A percentile compares a stretch with the other conserved stretches of the same genome.
phyloP scores from a whole-genome alignment of 1,140 invertebrate species.

The Maconellicoccus hirsutus region DNA sequence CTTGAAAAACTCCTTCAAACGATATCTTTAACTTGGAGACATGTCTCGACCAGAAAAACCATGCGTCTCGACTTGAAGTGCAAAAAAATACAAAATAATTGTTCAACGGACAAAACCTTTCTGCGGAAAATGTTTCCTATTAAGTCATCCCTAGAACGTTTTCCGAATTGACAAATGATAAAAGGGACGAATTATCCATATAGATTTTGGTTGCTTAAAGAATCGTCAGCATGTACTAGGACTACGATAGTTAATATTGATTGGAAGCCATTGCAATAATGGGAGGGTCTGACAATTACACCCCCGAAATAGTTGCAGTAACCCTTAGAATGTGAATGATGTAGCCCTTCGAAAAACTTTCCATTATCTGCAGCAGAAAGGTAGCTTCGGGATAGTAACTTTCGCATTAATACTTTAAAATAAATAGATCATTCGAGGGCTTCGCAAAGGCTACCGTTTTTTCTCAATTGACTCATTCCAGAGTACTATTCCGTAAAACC shows the following conservation, averaged over 20 bases:
- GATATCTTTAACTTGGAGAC: too few relatives aligned
- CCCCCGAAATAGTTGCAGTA: constrained; percentile 7
- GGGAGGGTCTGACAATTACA: constrained; percentile 2
- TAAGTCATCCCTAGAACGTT: too few relatives aligned
- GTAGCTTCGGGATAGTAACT: background rate
- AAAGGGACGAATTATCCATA: background rate
- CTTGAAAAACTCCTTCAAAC: too few relatives aligned
- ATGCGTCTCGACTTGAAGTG: too few relatives aligned
- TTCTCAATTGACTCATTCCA: background rate
- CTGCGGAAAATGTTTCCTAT: too few relatives aligned
- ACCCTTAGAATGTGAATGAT: background rate
- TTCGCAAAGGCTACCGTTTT: background rate
- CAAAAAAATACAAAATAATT: too few relatives aligned
- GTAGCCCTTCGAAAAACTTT: constrained; percentile 3
- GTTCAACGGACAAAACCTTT: too few relatives aligned
- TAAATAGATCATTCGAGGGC: background rate
- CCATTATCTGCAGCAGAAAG: constrained; percentile 3
- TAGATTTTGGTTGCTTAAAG: background rate
- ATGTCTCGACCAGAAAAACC: too few relatives aligned
- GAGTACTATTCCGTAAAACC: background rate
- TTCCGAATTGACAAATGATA: too few relatives aligned
- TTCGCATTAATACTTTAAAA: background rate
- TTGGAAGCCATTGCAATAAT: constrained; percentile 8
- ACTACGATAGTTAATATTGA: background rate
- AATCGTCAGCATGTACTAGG: constrained; percentile 1